Percentiles rank a stretch among this genome's conserved stretches.
These are phyloP conservation scores for Pedionomus torquatus DNA, from an alignment of 2,113 vertebrate genomes.

Conservation along the genomic window DNA sequence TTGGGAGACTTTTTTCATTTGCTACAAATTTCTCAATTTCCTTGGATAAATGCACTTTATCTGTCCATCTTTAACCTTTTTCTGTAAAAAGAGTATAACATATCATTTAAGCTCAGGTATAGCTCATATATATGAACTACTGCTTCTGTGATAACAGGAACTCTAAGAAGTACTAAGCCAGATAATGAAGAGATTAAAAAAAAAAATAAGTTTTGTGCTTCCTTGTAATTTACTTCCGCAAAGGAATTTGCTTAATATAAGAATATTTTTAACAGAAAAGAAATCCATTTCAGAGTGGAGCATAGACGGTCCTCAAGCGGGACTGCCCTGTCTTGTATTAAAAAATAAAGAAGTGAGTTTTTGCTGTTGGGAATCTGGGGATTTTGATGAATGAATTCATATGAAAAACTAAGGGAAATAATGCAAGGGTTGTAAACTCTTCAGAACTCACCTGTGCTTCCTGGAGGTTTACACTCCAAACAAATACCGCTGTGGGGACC, in stretches of 20 bases:
- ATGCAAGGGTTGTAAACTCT: neutral
- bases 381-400: neutral
- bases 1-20: neutral
- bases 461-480: neutral
- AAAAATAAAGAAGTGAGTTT: neutral
- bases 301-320: neutral
- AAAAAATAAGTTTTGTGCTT: neutral
- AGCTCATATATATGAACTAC: neutral
- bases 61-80: neutral
- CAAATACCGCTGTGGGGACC: neutral
- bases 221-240: neutral
- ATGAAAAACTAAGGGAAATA: neutral
- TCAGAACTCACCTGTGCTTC: neutral
- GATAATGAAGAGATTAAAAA: neutral
- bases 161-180: neutral
- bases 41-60: neutral
- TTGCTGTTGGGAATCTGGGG: neutral
- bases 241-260: neutral
- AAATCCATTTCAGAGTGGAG: neutral
- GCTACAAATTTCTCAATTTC: neutral
- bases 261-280: neutral
- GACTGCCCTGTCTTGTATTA: neutral
- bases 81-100: neutral
- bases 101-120: neutral
- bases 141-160: neutral